Percentiles rank a stretch among this genome's conserved stretches.
These are phyloP conservation scores for Engystomops pustulosus DNA, from an alignment of 2,113 vertebrate species.

Conservation along the genomic window DNA sequence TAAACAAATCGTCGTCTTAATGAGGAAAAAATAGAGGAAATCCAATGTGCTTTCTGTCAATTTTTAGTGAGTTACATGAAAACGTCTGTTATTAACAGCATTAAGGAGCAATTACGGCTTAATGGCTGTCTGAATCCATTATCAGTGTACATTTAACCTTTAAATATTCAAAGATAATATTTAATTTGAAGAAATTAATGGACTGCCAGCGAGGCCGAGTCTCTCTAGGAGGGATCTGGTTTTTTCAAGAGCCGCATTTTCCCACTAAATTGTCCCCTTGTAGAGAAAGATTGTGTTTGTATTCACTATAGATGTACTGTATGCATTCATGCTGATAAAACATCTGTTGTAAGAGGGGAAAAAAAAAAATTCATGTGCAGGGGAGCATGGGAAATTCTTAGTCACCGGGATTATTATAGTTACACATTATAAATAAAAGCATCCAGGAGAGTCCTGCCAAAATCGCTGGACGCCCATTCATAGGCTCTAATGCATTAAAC, in stretches of 20 bases:
- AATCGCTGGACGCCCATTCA: neutral
- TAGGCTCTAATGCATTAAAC: neutral
- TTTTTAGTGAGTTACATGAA: constrained; percentile 85
- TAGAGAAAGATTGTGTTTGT: constrained; percentile 38
- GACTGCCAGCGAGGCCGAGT: constrained; percentile 79
- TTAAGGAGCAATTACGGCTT: constrained; percentile 93
- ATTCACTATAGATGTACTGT: constrained; percentile 38
- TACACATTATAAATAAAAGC: constrained; percentile 22
- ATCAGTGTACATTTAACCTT: constrained; percentile 93
- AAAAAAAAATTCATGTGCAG: neutral
- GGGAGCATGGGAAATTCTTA: constrained; percentile 18
- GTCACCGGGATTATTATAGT: constrained; percentile 26
- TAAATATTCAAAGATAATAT: constrained; percentile 96
- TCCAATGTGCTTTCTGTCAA: constrained; percentile 69
- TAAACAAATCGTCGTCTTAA: constrained; percentile 49
- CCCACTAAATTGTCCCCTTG: constrained; percentile 65
- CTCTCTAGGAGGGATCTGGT: constrained; percentile 76
- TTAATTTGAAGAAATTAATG: constrained; percentile 91
- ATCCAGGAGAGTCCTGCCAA: constrained; percentile 1
- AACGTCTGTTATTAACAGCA: constrained; percentile 87
- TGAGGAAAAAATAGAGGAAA: constrained; percentile 59
- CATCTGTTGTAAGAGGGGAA: constrained; percentile 1
- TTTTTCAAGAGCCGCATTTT: constrained; percentile 68
- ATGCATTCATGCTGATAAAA: constrained; percentile 48
- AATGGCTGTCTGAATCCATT: constrained; percentile 94